Evolutionary conservation across 1,140 invertebrate genomes (phyloP), one percentile per base, ranked within the genome.

Genomic region (Pogonognathellus flavescens): DNA sequence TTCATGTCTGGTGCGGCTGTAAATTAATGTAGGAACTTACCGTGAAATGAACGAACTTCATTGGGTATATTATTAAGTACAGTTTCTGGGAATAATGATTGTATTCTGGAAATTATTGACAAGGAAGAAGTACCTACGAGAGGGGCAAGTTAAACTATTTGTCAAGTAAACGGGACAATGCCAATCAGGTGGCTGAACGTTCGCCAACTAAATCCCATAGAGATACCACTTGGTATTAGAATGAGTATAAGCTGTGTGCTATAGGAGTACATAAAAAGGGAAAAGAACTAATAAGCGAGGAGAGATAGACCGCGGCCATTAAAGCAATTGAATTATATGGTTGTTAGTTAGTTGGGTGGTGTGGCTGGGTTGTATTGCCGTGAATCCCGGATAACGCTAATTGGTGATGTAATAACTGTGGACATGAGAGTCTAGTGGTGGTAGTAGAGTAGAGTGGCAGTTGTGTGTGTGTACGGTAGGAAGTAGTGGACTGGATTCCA

Each of bases 371-470:
- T 41, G 22, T 14, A 72, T 72, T 66, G 60, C 62, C 62, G 59
- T n/a, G 66, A 70, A 70, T 70, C 66, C 66, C 10, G 70, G 31
- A 50, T 76, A 49, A 76, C 70, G 25, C 70, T 76, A 76, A 76
- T 76, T 76, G 70, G 70, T 76, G 70, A 76, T 76, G 70, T 76
- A 76, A 76, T 76, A 76, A 76, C 70, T 76, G 22, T 76, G 70
- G 70, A 25, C 70, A 76, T 76, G 41, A 76, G 70, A 76, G 41
- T 25, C 53, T 13, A 57, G 53, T 57, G 9, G 53, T 14, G 3
- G 11, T 13, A 14, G 53, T 57, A 57, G 53, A 50, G 70, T 72
- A 31, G 66, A 9, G 25, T 41, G 31, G 6, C 4, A 8, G 20
- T 72, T 11, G 13, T 16, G 6, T 41, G 14, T 14, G 8, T 49